Evolutionary conservation across 35 echinoderm and acorn worm species (phyloP).

Genomic region (Apostichopus japonicus): DNA sequence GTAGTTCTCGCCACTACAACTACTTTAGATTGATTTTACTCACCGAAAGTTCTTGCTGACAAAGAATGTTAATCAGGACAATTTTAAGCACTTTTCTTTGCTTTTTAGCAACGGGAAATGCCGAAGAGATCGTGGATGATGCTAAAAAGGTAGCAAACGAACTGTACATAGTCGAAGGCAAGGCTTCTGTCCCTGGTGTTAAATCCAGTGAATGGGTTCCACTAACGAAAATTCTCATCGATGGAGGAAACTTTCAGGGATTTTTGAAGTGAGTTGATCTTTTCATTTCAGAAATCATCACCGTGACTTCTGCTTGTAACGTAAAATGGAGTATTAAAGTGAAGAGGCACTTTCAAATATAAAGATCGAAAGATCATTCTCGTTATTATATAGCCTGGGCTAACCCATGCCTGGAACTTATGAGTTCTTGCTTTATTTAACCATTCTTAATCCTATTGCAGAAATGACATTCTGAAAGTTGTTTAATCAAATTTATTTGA

Average conservation of each 20-base stretch:
- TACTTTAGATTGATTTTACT: too few relatives aligned
- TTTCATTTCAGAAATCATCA: not conserved
- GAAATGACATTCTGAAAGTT: too few relatives aligned
- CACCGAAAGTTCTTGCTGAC: too few relatives aligned
- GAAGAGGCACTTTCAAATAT: not conserved
- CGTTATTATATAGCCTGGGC: not conserved
- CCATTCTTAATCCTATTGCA: too few relatives aligned
- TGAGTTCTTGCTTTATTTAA: too few relatives aligned
- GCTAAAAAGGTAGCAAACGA: slow-evolving; percentile 47
- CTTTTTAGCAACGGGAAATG: not conserved
- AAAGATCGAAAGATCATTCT: not conserved
- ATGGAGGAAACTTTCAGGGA: slow-evolving; percentile 78
- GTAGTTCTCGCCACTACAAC: too few relatives aligned
- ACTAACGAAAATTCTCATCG: slow-evolving; percentile 73
- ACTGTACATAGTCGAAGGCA: slow-evolving; percentile 79
- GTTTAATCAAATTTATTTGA: too few relatives aligned
- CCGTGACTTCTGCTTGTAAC: not conserved
- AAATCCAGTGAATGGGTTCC: slow-evolving; percentile 86
- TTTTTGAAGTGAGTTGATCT: slow-evolving; percentile 78
- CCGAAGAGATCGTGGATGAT: not conserved
- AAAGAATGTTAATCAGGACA: not conserved
- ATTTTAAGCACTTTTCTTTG: not conserved
- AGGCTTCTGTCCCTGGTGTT: slow-evolving; percentile 78
- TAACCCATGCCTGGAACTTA: too few relatives aligned
- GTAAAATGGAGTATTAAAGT: not conserved